Evolutionary conservation across 2,888 invertebrate species (phyloP).

Genomic region (Agriopis aurantiaria): DNA sequence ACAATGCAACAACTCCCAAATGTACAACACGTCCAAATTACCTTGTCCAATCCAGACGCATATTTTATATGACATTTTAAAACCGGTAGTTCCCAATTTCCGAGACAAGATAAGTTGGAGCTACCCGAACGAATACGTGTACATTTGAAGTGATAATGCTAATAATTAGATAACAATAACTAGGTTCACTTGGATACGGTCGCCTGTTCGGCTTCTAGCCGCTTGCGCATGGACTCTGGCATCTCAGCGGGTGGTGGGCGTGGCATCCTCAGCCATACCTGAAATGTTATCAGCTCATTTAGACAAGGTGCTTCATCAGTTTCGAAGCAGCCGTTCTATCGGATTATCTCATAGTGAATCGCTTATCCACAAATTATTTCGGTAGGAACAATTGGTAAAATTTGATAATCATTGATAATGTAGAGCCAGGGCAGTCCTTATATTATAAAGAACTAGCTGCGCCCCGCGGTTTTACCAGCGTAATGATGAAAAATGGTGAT

Average conservation of each 20-base stretch:
- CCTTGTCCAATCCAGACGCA: neutral
- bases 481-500: too few relatives aligned
- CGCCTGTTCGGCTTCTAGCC: constrained; percentile 84
- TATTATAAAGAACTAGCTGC: too few relatives aligned
- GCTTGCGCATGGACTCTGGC: constrained; percentile 95
- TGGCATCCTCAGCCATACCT: constrained; percentile 92
- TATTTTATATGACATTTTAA: constrained; percentile 1
- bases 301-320: neutral
- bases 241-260: constrained; percentile 98
- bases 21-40: constrained; percentile 16
- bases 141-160: constrained; percentile 24
- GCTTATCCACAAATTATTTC: constrained; percentile 66
- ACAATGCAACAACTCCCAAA: constrained; percentile 22
- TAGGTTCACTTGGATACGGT: constrained; percentile 68
- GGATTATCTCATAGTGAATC: constrained; percentile 55
- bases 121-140: constrained; percentile 7
- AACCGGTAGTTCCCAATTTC: neutral
- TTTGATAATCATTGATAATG: constrained; percentile 64
- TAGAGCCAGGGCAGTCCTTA: neutral
- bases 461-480: too few relatives aligned
- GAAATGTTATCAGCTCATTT: constrained; percentile 17
- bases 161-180: constrained; percentile 28
- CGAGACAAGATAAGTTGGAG: constrained; percentile 8
- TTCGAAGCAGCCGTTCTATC: neutral
- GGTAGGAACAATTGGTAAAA: constrained; percentile 80